phyloP scores from a whole-genome alignment of 2,888 invertebrate species.

The Pyrrhosoma nymphula region DNA sequence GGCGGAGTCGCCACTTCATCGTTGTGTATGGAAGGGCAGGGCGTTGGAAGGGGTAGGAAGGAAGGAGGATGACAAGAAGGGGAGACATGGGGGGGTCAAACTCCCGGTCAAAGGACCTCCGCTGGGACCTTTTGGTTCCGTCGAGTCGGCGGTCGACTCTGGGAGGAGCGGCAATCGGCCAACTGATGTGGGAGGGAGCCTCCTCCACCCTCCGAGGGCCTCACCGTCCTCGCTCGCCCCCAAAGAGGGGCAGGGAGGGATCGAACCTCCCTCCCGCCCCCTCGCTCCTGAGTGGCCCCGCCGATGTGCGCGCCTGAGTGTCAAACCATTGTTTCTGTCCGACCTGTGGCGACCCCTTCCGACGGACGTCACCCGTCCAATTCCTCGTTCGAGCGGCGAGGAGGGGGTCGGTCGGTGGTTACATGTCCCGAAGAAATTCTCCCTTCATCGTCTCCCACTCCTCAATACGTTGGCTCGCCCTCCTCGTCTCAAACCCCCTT shows the following conservation, averaged over 20 bases:
- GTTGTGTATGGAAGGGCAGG: too few species aligned
- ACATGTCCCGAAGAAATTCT: not conserved
- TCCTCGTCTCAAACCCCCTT: too few species aligned
- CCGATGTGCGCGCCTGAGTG: conserved; percentile 30
- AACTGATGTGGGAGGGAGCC: not conserved
- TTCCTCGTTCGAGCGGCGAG: not conserved
- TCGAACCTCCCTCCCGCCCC: not conserved
- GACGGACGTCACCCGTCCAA: conserved; percentile 58
- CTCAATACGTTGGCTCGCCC: not conserved
- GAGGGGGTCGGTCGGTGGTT: too few species aligned
- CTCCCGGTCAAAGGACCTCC: conserved; percentile 23
- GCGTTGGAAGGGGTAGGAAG: conserved; percentile 68
- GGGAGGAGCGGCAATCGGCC: not conserved
- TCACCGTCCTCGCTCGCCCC: not conserved
- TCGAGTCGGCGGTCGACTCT: not conserved
- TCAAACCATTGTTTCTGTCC: conserved; percentile 53
- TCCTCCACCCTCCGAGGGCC: not conserved
- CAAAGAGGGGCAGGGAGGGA: not conserved
- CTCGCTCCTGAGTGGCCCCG: not conserved
- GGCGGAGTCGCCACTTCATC: not conserved
- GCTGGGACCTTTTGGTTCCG: not conserved
- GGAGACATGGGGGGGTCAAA: not conserved
- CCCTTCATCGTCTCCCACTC: conserved; percentile 31
- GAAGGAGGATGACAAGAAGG: not conserved
- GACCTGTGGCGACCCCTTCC: conserved; percentile 43